Evolutionary conservation across 1,140 invertebrate species (phyloP), one percentile per base, ranked within the genome.

Genomic region (Magallana gigas): DNA sequence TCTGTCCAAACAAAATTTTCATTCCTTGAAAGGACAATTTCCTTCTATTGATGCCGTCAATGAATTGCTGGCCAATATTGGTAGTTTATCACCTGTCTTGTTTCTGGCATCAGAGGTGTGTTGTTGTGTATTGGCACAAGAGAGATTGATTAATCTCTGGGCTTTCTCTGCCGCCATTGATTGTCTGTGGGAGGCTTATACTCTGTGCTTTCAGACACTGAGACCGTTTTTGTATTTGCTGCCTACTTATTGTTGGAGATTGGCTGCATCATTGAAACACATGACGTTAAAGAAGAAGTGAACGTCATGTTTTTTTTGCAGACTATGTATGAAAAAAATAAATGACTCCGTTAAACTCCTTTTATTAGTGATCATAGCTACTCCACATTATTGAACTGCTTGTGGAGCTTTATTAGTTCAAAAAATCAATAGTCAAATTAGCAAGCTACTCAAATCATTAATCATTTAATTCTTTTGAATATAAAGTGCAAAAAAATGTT

Each of bases 11-110:
- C 36, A 29, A 29, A 76, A 76, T 12, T 23, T 11, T 76, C 36
- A 36, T 76, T 29, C 68, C 60, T 29, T 29, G 23, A 12, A 76
- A 76, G 36, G 68, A 76, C 68, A 76, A 76, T 76, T 76, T 76
- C 23, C 68, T 11, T 23, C 23, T 29, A 12, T 29, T 23, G 36
- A 29, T 29, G 68, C 36, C 9, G 14, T 76, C 36, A 76, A 29
- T 76, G 23, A 29, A 76, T 76, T 76, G 68, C 18, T 8, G 23
- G 68, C 23, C 68, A 76, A 9, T 76, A 76, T 76, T 76, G 68
- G 68, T 36, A 5, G 7, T 76, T 29, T 76, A 76, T 76, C 36
- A 76, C 68, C 18, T 76, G 68, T 76, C 8, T 29, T 76, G 11
- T 76, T 11, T 48, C 36, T 48, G 11, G 36, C 23, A 9, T 76